Evolutionary conservation across 2,797 vertebrate genomes (phyloP).

Genomic region (Melanogrammus aeglefinus): DNA sequence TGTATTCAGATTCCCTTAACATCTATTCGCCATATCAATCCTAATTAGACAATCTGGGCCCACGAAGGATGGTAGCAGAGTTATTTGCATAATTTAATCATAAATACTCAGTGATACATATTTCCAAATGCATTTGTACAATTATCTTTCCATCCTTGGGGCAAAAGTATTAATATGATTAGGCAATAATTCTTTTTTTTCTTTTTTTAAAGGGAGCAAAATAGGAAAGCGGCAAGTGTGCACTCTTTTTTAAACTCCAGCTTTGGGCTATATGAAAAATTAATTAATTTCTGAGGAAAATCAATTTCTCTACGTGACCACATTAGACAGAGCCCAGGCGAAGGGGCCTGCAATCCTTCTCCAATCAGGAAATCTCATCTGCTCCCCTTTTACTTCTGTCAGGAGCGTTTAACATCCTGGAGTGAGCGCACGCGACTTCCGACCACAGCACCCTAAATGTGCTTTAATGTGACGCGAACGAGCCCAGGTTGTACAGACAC

Average conservation of each 20-base stretch:
- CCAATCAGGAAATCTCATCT: slow-evolving; percentile 96
- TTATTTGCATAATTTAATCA: slow-evolving; percentile 99
- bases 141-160: slow-evolving; percentile 99
- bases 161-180: slow-evolving; percentile 99
- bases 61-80: slow-evolving; percentile 95
- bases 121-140: slow-evolving; percentile 99
- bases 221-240: slow-evolving; percentile 98
- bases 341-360: slow-evolving; percentile 84
- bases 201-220: slow-evolving; percentile 66
- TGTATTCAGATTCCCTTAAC: slow-evolving; percentile 99
- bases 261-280: slow-evolving; percentile 99
- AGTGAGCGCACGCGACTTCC: slow-evolving; percentile 67
- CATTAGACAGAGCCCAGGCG: slow-evolving; percentile 95
- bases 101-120: slow-evolving; percentile 99
- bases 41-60: slow-evolving; percentile 99
- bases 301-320: slow-evolving; percentile 99
- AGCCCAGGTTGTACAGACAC: slow-evolving; percentile 54
- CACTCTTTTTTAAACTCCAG: slow-evolving; percentile 99
- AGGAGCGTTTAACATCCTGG: slow-evolving; percentile 81
- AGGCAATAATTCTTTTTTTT: slow-evolving; percentile 97
- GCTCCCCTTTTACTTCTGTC: slow-evolving; percentile 89
- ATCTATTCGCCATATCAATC: slow-evolving; percentile 99
- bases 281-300: slow-evolving; percentile 99
- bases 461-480: slow-evolving; percentile 65
- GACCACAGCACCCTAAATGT: slow-evolving; percentile 70